Evolutionary conservation across 2,113 vertebrate genomes (phyloP), one percentile per base, ranked within the genome.

Genomic region (Dolichotis patagonum): DNA sequence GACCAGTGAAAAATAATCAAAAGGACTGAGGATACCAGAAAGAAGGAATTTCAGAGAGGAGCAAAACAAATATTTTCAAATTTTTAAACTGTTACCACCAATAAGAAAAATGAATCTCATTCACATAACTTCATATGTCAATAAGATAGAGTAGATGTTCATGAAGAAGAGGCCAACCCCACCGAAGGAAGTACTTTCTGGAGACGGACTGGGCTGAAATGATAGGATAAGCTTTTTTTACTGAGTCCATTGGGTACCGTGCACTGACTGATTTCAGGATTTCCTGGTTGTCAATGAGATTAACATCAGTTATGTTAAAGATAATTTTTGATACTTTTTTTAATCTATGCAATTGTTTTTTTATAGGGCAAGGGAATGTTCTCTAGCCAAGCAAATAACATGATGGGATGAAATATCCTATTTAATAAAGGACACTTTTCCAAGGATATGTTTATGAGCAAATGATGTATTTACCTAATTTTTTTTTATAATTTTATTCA

Each of bases 401-500:
- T 92, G 43, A 56, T 49, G 13, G 32, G 65, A 49, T 94, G 26
- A 35, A 92, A 94, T 85, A 49, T 0, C 22, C 17, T 85, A 32
- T 83, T 85, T 95, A 96, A 94, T 81, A 86, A 87, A 92, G 82
- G 43, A 96, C 5, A 71, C 7, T 97, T 91, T 84, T 54, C 62
- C 78, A 88, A 96, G 65, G 49, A 58, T 30, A 4, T 83, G 69
- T 46, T 93, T 92, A 62, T 77, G 88, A 92, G 80, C 43, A 92
- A 77, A 94, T 35, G 20, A 9, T 93, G 83, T 90, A 84, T 32
- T 28, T 89, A 80, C 11, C 14, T 17, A n/a, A n/a, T n/a, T n/a
- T n/a, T n/a, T n/a, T n/a, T n/a, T n/a, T n/a, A n/a, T n/a, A n/a
- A n/a, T n/a, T n/a, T n/a, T n/a, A n/a, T n/a, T n/a, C n/a, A n/a